Evolutionary conservation across 1,140 invertebrate genomes (phyloP).

Genomic region (Heliconius eleuchia): DNA sequence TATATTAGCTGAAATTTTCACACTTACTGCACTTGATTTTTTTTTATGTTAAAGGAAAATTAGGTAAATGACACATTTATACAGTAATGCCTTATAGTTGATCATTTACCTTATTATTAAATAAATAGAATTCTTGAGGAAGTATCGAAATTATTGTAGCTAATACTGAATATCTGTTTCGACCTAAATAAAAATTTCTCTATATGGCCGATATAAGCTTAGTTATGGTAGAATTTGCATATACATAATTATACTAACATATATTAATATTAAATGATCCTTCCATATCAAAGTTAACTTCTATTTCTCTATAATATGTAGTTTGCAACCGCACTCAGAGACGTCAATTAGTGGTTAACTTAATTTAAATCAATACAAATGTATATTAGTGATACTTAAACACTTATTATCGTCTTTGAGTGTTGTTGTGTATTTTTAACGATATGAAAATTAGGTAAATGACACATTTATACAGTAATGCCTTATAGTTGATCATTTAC

Average conservation of each 20-base stretch:
- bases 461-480: too few relatives aligned
- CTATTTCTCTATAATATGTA: constrained; percentile 15
- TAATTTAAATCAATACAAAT: neutral
- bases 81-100: too few relatives aligned
- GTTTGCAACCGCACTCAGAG: neutral
- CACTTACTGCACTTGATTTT: too few relatives aligned
- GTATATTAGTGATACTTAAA: neutral
- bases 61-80: too few relatives aligned
- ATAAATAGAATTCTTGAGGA: neutral
- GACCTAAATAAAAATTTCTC: too few relatives aligned
- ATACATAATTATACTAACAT: neutral
- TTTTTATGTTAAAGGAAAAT: too few relatives aligned
- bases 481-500: too few relatives aligned
- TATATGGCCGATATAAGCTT: neutral
- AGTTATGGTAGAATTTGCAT: neutral
- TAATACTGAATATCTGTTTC: neutral
- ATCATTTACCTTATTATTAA: too few relatives aligned
- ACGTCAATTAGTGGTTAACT: neutral
- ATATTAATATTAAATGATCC: constrained; percentile 4
- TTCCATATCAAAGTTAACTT: constrained; percentile 17
- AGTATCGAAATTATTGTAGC: neutral
- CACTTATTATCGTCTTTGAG: neutral
- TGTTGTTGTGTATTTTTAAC: neutral
- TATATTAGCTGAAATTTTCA: too few relatives aligned
- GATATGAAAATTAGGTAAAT: too few relatives aligned